Percentiles rank a stretch among this genome's conserved stretches.
Evolutionary conservation across 1,140 invertebrate genomes (phyloP).

Genomic region (Sipha flava): DNA sequence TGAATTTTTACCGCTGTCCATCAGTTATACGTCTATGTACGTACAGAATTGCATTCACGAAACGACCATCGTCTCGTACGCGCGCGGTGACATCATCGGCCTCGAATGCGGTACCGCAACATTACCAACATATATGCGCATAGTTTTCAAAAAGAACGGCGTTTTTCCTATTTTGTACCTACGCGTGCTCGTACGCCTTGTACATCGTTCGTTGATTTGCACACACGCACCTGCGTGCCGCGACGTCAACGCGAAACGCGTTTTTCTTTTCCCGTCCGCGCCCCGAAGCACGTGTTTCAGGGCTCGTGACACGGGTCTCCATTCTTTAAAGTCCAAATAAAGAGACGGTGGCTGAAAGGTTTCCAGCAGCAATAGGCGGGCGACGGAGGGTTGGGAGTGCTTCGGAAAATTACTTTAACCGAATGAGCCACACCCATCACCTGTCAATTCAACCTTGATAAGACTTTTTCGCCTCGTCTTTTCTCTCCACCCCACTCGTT

Average conservation of each 20-base stretch:
- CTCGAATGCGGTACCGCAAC: neutral
- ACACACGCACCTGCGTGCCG: too few relatives aligned
- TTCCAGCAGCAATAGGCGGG: neutral
- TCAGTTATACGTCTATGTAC: neutral
- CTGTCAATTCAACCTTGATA: neutral
- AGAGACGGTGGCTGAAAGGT: neutral
- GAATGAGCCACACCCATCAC: neutral
- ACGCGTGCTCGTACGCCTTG: too few relatives aligned
- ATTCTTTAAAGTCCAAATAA: neutral
- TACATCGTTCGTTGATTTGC: too few relatives aligned
- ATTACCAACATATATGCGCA: too few relatives aligned
- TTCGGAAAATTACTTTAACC: slow-evolving; percentile 27
- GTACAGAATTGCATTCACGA: too few relatives aligned
- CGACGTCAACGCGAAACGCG: too few relatives aligned
- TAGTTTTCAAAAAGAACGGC: neutral
- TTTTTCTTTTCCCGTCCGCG: neutral
- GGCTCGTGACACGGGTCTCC: neutral
- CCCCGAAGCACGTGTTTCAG: too few relatives aligned
- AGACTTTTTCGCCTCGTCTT: neutral
- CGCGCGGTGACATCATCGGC: neutral
- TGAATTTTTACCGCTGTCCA: neutral
- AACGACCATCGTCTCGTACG: neutral
- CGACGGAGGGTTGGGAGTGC: neutral
- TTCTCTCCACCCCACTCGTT: too few relatives aligned
- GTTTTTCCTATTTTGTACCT: neutral